Base-by-base conservation (phyloP, 2,888 invertebrate genomes). In the Pogonocherus hispidulus region DNA sequence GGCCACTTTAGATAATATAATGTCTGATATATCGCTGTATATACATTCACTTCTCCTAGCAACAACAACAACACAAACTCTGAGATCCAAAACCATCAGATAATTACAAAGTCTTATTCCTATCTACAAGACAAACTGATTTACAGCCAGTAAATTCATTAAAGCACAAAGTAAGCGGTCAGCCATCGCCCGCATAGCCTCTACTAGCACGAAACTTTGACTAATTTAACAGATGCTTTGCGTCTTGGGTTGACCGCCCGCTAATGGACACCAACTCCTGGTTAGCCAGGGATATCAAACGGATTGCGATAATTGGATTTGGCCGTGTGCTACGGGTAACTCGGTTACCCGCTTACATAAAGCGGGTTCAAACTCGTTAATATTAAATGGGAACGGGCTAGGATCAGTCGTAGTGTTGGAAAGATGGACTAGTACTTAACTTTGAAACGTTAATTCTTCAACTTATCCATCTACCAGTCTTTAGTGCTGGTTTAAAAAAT, bases 251-350 rank as follows among this genome's bases (percentile, higher is more conserved):
- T 76, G 75, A 73, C 77, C 77, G 70, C 63, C 59, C 64, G 66
- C 46, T 76, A 76, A 77, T 73, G 75, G 70, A 71, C 71, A 66
- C 63, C 66, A 71, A 72, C 14, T 73, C 67, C 63, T 47, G 72
- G 73, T 70, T 67, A 73, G 70, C 71, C 74, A 22, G 64, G 70
- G 74, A 73, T 76, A 73, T 77, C 77, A 77, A 76, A 77, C 76
- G 70, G 77, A 77, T 77, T 76, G 76, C 64, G 74, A 77, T 77
- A 77, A 77, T 76, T 77, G 72, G 74, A 72, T 77, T 77, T 76
- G 72, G 70, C 71, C 64, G 67, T 69, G 60, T 68, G 67, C 72
- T 66, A 72, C 62, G 51, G 32, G 46, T 51, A 51, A 62, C 62
- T 62, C 51, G 51, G 62, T 73, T 75, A 75, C 70, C 72, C 72